Evolutionary conservation across 2,113 vertebrate genomes (phyloP), one percentile per base, ranked within the genome.

Genomic region (Zosterops pallidus): DNA sequence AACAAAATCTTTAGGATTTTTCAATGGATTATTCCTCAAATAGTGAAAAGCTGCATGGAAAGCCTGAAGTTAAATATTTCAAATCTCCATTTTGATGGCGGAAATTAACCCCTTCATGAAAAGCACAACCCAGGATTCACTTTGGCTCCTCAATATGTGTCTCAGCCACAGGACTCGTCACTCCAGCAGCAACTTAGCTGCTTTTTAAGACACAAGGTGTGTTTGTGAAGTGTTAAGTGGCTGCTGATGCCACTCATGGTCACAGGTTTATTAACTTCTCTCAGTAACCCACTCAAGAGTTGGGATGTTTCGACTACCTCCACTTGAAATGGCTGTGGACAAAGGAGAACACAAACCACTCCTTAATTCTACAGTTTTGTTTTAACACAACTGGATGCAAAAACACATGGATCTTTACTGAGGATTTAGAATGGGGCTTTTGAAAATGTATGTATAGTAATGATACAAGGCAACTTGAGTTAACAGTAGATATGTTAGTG

Each of bases 1-100:
- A 94, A 65, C 42, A 53, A 90, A 90, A 75, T 95, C 83, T 94
- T 92, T 13, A 56, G 56, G 95, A 89, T 91, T 93, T 93, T 94
- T 49, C 31, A 28, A 29, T n/a, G 91, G 64, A 60, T 93, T 89
- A 75, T 31, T 78, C 39, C 31, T 92, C 77, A 95, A 90, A 92
- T 44, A 92, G 39, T 56, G 47, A 89, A 94, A 94, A 94, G 42
- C 19, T 70, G 11, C 21, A 28, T 46, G 29, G 42, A 86, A 90
- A 14, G 47, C 75, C 69, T 59, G 47, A 81, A 94, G 47, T 17
- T 84, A 89, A 94, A 94, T 31, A 52, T 64, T 94, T 82, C 44
- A 67, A 67, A 28, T 56, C 24, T 71, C 72, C 64, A 8, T 81
- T 86, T 55, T 81, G 21, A 33, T 86, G 44, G 35, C 68, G 33